Conservation (phyloP, 2,888 invertebrate genomes). For the Entomobrya multifasciata region DNA sequence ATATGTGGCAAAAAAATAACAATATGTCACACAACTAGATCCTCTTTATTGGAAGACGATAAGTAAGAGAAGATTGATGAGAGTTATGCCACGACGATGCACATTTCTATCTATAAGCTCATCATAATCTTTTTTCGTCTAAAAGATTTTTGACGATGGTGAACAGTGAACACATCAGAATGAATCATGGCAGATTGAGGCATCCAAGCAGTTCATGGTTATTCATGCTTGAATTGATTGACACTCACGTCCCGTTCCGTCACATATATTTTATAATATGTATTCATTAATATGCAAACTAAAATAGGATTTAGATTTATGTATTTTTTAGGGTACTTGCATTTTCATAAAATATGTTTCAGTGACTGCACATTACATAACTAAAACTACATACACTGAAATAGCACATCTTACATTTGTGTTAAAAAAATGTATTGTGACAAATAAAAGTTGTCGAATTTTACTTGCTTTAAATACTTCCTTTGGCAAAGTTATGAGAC, state of each 20-base stretch:
- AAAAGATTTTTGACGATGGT: neutral
- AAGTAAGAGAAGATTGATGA: conserved; percentile 59
- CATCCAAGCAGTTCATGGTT: conserved; percentile 7
- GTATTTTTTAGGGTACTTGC: too few relatives aligned
- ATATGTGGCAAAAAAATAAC: neutral
- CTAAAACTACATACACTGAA: too few relatives aligned
- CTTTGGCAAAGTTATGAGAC: too few relatives aligned
- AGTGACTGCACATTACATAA: too few relatives aligned
- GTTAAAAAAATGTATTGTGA: too few relatives aligned
- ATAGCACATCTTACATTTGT: too few relatives aligned
- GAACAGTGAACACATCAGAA: neutral
- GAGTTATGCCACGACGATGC: conserved; percentile 43
- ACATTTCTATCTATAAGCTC: neutral
- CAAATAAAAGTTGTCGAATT: too few relatives aligned
- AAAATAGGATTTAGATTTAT: too few relatives aligned
- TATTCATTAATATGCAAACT: too few relatives aligned
- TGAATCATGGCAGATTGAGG: conserved; percentile 1
- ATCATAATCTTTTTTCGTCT: neutral
- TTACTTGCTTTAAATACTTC: too few relatives aligned
- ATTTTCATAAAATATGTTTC: too few relatives aligned
- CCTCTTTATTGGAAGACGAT: conserved; percentile 39
- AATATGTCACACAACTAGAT: conserved; percentile 56
- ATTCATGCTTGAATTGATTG: conserved; percentile 13
- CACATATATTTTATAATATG: too few relatives aligned
- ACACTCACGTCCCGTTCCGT: conserved; percentile 29